Conservation (phyloP, 2,888 invertebrate species). For the Leptura quadrifasciata region DNA sequence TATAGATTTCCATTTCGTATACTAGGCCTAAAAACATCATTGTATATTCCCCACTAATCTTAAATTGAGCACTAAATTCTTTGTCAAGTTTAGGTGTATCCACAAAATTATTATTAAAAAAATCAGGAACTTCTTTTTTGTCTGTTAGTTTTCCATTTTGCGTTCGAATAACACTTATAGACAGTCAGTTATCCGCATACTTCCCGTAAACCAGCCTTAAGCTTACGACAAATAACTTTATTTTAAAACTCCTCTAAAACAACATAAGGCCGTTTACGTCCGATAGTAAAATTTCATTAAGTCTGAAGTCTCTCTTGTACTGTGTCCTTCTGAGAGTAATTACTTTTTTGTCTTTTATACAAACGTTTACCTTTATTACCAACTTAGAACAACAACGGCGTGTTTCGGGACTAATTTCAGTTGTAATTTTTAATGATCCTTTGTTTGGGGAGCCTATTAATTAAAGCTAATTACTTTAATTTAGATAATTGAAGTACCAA, state of each 20-base stretch:
- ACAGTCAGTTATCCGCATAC: too few species aligned
- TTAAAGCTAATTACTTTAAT: slow-evolving; percentile 23
- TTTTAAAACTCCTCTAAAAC: neutral
- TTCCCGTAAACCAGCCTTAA: too few species aligned
- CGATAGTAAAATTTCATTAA: neutral
- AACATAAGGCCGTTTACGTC: neutral
- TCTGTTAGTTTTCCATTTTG: too few species aligned
- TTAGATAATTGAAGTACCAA: slow-evolving; percentile 13
- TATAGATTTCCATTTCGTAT: too few species aligned
- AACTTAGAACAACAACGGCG: neutral
- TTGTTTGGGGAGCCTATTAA: slow-evolving; percentile 9
- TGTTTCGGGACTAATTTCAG: slow-evolving; percentile 22
- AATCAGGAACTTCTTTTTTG: too few species aligned
- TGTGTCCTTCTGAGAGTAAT: slow-evolving; percentile 5
- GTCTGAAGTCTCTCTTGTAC: neutral
- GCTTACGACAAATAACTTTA: neutral
- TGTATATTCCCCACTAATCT: too few species aligned
- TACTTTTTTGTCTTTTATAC: slow-evolving; percentile 12
- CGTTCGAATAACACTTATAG: too few species aligned
- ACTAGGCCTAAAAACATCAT: too few species aligned
- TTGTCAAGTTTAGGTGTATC: too few species aligned
- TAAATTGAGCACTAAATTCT: too few species aligned
- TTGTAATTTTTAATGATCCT: neutral
- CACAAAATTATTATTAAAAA: too few species aligned
- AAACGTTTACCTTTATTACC: slow-evolving; percentile 17